phyloP scores from a whole-genome alignment of 2,797 vertebrate species.

The Vultur gryphus region DNA sequence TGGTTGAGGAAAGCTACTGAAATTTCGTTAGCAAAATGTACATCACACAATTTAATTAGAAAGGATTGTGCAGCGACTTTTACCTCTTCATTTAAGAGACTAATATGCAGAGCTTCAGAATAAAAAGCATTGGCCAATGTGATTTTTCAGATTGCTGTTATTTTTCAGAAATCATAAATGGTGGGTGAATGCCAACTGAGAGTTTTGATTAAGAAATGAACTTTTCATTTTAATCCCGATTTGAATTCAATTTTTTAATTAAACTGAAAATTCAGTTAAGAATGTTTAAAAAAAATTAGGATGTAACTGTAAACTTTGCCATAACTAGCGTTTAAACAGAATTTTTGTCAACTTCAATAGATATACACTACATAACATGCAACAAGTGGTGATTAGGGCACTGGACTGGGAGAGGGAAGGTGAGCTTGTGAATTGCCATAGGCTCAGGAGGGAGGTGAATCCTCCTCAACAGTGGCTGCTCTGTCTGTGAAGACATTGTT shows the following conservation, averaged over 20 bases:
- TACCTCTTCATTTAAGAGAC: neutral
- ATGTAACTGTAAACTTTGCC: neutral
- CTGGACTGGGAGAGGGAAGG: neutral
- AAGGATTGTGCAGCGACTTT: neutral
- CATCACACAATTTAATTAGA: neutral
- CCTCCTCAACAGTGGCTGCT: neutral
- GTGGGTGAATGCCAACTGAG: neutral
- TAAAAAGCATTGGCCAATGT: neutral
- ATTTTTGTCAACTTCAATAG: neutral
- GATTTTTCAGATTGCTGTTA: neutral
- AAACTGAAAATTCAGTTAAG: neutral
- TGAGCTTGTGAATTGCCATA: neutral
- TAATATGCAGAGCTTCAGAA: neutral
- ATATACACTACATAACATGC: neutral
- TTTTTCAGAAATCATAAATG: neutral
- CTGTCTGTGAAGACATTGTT: neutral
- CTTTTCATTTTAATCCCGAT: neutral
- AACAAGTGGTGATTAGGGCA: neutral
- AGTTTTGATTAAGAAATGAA: neutral
- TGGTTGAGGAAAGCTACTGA: neutral
- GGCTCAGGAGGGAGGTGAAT: neutral
- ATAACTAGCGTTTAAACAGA: neutral
- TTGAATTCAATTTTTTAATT: neutral
- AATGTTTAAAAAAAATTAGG: neutral
- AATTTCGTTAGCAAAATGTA: neutral